Base-by-base conservation (phyloP, 2,113 vertebrate species). In the Neotoma lepida region DNA sequence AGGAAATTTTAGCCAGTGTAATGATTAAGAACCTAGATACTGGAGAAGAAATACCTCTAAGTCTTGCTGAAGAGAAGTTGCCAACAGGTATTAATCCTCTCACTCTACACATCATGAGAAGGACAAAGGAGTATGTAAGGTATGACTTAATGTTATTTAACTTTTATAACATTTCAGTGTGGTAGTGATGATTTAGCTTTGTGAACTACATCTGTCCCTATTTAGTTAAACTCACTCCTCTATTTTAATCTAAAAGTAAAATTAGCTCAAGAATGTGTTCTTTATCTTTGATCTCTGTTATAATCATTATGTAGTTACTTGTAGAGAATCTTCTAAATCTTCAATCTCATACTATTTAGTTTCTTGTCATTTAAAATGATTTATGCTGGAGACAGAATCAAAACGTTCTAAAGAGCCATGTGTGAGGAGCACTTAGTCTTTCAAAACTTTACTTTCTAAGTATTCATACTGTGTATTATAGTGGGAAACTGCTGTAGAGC, bases 11-110 rank as follows among this genome's bases (percentile, higher is more conserved):
- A 96, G 99, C 99, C 49, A 99, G 99, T 96, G 99, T 99, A 95
- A 99, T 99, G 99, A 99, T 99, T 97, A 99, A 99, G 98, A 99
- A 99, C 98, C 98, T 99, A 54, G 99, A 99, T 98, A 99, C 99
- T 7, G 99, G 99, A 91, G 99, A 99, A 98, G 99, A 99, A 98
- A 99, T 99, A 96, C 99, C 99, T 76, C 96, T 99, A 82, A 99
- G 99, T 97, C 98, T 99, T 98, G 99, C 99, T 0, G 99, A 99
- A 96, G 99, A 99, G 97, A 99, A 99, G 97, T 98, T 99, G 88
- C 99, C 99, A 92, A 99, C 99, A n/a, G 99, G 99, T 94, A 99
- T 99, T 94, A 99, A 99, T 98, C 99, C 99, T 2, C 98, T 99
- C 58, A 99, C 99, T 54, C 98, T 99, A 87, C 99, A 99, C 98